These are phyloP conservation scores for Laspeyria flexula DNA, from an alignment of 2,888 invertebrate genomes.

Conservation along the genomic window DNA sequence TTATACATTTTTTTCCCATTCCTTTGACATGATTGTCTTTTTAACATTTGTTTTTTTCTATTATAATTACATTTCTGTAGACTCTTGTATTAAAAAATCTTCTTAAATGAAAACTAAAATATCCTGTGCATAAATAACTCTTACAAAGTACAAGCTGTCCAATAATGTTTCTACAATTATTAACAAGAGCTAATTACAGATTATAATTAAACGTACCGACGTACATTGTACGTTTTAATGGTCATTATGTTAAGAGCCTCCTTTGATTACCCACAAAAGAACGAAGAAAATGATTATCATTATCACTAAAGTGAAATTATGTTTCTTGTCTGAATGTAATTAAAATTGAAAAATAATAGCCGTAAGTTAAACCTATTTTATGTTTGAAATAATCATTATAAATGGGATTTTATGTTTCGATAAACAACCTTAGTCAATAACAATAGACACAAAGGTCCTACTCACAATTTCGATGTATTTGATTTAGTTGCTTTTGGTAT, in stretches of 20 bases:
- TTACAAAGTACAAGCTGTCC: background rate
- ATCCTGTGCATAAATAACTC: background rate
- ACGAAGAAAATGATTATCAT: conserved; percentile 15
- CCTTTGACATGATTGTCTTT: too few species aligned
- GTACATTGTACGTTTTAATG: conserved; percentile 36
- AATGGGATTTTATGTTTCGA: too few species aligned
- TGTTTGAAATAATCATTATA: background rate
- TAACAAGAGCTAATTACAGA: conserved; percentile 35
- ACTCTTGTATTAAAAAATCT: background rate
- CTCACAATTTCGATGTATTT: too few species aligned
- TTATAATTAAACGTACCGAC: conserved; percentile 35
- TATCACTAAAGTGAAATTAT: conserved; percentile 2
- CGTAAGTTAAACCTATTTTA: background rate
- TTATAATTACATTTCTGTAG: background rate
- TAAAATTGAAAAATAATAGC: background rate
- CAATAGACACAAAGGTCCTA: too few species aligned
- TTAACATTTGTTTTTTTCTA: too few species aligned
- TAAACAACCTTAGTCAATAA: too few species aligned
- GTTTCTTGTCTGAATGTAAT: background rate
- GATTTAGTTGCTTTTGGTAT: too few species aligned
- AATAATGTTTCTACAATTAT: conserved; percentile 21
- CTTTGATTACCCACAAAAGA: conserved; percentile 37
- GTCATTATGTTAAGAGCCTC: conserved; percentile 42
- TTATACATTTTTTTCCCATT: too few species aligned
- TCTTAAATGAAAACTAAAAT: background rate